These are phyloP conservation scores for Chloroceryle inda DNA, from an alignment of 2,797 vertebrate species.

Conservation along the genomic window DNA sequence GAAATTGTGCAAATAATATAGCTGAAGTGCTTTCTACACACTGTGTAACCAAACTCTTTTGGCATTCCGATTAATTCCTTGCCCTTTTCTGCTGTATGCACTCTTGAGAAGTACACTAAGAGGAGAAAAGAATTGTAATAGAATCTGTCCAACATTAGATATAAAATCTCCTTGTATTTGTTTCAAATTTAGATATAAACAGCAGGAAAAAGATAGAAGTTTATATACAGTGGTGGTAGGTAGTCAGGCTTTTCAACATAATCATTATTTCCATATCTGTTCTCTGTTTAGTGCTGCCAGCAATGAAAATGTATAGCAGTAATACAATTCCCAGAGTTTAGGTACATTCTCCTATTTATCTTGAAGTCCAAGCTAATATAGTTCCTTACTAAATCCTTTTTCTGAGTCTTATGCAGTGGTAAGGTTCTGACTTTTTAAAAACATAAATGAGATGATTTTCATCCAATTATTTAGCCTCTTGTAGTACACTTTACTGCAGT, in stretches of 20 bases:
- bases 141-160: slow-evolving; percentile 41
- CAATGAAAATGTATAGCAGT: not conserved
- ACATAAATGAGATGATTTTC: slow-evolving; percentile 11
- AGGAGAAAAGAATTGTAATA: slow-evolving; percentile 52
- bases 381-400: not conserved
- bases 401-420: not conserved
- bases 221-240: not conserved
- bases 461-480: slow-evolving; percentile 11
- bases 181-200: slow-evolving; percentile 47
- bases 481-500: not conserved
- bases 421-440: not conserved
- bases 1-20: slow-evolving; percentile 81
- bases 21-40: slow-evolving; percentile 74
- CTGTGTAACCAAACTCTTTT: slow-evolving; percentile 41
- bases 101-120: slow-evolving; percentile 58
- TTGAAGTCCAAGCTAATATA: not conserved
- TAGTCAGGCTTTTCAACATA: slow-evolving; percentile 8
- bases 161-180: slow-evolving; percentile 42
- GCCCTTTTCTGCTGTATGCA: slow-evolving; percentile 53
- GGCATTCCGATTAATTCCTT: slow-evolving; percentile 57
- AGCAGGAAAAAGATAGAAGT: not conserved
- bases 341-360: not conserved
- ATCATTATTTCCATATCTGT: not conserved
- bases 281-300: not conserved
- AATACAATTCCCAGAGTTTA: not conserved